These are phyloP conservation scores for Paraescarpia echinospica DNA, from an alignment of 1,140 invertebrate species.

Conservation along the genomic window DNA sequence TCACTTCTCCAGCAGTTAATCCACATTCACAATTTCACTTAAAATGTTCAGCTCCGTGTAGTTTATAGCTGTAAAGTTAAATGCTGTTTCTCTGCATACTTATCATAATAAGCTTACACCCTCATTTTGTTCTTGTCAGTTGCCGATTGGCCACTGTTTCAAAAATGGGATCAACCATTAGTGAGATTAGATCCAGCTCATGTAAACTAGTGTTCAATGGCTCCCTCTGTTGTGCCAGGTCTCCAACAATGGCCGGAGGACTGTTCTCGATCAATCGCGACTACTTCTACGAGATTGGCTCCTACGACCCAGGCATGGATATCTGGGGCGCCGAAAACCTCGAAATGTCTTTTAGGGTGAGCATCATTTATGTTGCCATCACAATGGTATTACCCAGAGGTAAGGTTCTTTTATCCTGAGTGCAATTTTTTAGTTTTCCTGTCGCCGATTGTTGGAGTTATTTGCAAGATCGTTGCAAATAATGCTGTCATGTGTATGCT, in stretches of 20 bases:
- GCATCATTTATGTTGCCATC: background rate
- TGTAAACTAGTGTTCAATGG: background rate
- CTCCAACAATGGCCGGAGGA: constrained; percentile 99
- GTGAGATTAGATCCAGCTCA: too few relatives aligned
- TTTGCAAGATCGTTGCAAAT: constrained; percentile 1
- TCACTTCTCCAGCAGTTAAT: too few relatives aligned
- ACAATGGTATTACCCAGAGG: background rate
- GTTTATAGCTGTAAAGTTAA: too few relatives aligned
- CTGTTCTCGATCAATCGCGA: constrained; percentile 94
- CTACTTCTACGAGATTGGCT: constrained; percentile 86
- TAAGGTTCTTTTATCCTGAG: background rate
- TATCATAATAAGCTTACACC: too few relatives aligned
- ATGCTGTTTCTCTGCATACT: too few relatives aligned
- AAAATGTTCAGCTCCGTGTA: too few relatives aligned
- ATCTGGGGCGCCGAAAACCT: constrained; percentile 99
- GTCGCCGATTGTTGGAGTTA: background rate
- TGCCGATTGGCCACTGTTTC: too few relatives aligned
- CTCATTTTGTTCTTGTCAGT: too few relatives aligned
- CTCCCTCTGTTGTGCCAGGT: constrained; percentile 57
- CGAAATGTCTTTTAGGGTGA: constrained; percentile 97
- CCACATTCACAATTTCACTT: too few relatives aligned
- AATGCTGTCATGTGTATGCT: background rate
- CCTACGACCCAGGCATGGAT: constrained; percentile 98
- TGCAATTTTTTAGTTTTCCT: background rate
- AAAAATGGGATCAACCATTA: too few relatives aligned